These are phyloP conservation scores for Oryctes rhinoceros DNA, from an alignment of 1,140 invertebrate species.

Conservation along the genomic window DNA sequence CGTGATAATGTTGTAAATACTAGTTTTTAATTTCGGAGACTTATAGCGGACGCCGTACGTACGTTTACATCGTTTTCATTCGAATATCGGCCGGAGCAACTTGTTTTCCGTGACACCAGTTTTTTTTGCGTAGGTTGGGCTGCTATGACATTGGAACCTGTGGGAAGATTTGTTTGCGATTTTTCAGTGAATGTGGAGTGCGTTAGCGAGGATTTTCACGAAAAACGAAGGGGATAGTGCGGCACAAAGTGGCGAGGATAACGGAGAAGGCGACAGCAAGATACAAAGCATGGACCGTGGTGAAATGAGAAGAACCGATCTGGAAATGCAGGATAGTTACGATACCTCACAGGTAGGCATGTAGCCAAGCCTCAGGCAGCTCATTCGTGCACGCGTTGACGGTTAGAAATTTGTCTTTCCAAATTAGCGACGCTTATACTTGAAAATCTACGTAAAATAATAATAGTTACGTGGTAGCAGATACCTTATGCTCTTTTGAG, in stretches of 20 bases:
- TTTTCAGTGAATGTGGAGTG: slow-evolving; percentile 53
- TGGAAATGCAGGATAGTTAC: slow-evolving; percentile 39
- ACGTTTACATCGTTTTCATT: neutral
- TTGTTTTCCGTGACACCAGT: slow-evolving; percentile 34
- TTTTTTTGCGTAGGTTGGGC: slow-evolving; percentile 50
- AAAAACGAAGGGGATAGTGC: slow-evolving; percentile 45
- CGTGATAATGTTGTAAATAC: slow-evolving; percentile 36
- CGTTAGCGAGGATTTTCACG: slow-evolving; percentile 50
- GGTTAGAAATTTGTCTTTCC: slow-evolving; percentile 19
- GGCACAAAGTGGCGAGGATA: slow-evolving; percentile 25
- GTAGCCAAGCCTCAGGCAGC: slow-evolving; percentile 1
- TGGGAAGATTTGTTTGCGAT: slow-evolving; percentile 45
- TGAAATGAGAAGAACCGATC: slow-evolving; percentile 27
- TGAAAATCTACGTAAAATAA: neutral
- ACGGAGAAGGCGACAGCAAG: neutral
- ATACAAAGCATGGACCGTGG: slow-evolving; percentile 36
- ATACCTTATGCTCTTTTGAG: neutral
- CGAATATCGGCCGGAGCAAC: slow-evolving; percentile 2
- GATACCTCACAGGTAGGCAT: slow-evolving; percentile 39
- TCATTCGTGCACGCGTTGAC: neutral
- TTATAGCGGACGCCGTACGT: neutral
- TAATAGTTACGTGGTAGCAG: neutral
- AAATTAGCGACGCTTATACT: neutral
- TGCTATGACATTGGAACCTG: slow-evolving; percentile 51
- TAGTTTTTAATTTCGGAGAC: slow-evolving; percentile 12